Percentiles rank a stretch among this genome's conserved stretches.
Evolutionary conservation across 1,140 invertebrate genomes (phyloP).

Genomic region (Orchestia grillus): DNA sequence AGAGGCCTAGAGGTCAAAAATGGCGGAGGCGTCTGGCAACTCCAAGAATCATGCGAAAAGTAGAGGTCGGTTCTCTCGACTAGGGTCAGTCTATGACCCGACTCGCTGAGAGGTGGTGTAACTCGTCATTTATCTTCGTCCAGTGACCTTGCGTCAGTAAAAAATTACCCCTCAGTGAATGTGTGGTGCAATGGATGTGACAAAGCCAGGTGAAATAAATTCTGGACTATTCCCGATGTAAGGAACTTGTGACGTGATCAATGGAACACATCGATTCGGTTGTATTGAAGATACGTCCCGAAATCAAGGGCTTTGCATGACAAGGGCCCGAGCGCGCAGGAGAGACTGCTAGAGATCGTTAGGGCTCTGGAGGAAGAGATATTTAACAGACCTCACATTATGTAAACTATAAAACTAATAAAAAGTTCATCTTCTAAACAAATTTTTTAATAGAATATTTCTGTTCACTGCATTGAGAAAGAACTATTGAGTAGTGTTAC

Average conservation of each 20-base stretch:
- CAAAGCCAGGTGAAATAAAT: background rate
- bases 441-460: no score
- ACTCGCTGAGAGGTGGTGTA: background rate
- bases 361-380: background rate
- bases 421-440: no score
- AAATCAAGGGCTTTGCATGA: background rate
- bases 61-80: background rate
- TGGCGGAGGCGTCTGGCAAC: background rate
- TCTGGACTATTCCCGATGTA: background rate
- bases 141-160: background rate
- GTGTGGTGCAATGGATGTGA: background rate
- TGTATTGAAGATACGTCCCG: background rate
- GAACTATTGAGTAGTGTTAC: no score
- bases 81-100: background rate
- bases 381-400: background rate
- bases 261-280: background rate
- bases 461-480: no score
- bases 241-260: background rate
- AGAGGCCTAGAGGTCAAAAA: background rate
- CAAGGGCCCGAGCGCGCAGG: background rate
- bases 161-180: background rate
- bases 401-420: background rate
- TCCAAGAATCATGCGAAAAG: background rate
- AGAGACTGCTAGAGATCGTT: background rate
- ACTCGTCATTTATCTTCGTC: background rate